phyloP scores from a whole-genome alignment of 2,797 vertebrate species.

The Eutrigla gurnardus region DNA sequence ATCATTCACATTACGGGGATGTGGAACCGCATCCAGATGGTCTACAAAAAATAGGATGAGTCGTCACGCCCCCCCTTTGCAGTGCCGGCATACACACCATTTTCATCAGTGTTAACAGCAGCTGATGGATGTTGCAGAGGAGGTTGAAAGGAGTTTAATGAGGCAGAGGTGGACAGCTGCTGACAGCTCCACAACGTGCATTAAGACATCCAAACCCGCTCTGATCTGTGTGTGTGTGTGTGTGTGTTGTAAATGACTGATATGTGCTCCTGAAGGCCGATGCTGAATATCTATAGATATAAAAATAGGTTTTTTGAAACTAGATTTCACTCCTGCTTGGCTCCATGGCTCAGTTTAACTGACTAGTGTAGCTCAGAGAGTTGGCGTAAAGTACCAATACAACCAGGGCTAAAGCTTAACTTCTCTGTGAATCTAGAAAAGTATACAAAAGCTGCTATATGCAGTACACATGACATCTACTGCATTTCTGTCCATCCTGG shows the following conservation, averaged over 20 bases:
- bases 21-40: too few species aligned
- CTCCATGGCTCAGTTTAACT: constrained; percentile 12
- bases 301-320: background rate
- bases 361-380: background rate
- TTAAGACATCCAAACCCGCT: background rate
- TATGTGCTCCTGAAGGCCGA: background rate
- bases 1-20: too few species aligned
- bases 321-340: background rate
- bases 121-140: constrained; percentile 31
- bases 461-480: too few species aligned
- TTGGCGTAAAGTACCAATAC: background rate
- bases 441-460: too few species aligned
- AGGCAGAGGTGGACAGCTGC: constrained; percentile 14
- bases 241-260: too few species aligned
- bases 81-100: too few species aligned
- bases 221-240: background rate
- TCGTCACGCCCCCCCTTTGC: too few species aligned
- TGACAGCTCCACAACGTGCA: background rate
- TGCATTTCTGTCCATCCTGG: too few species aligned
- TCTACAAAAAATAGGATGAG: too few species aligned
- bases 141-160: constrained; percentile 24
- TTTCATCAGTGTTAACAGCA: constrained; percentile 25
- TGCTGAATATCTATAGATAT: too few species aligned
- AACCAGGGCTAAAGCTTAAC: too few species aligned
- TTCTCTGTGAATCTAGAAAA: too few species aligned